Evolutionary conservation across 2,888 invertebrate genomes (phyloP), one percentile per base, ranked within the genome.

Genomic region (Andrena marginata): DNA sequence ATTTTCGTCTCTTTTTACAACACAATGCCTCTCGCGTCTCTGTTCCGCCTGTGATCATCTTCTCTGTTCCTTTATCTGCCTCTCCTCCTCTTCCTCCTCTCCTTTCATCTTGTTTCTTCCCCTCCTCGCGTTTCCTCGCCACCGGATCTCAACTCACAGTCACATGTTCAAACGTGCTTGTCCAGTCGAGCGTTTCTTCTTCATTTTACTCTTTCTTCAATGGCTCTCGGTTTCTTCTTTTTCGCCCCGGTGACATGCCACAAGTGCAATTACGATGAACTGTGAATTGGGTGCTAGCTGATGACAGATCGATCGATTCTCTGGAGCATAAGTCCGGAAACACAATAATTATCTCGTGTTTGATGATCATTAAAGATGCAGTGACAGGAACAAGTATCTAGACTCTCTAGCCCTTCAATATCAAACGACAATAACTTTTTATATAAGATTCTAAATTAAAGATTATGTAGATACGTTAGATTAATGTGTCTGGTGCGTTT

Each of bases 141-240:
- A 33, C 80, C 48, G 72, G 76, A 77, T 80, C 77, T 75, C 71
- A 73, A 69, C 76, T 75, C 80, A 75, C 78, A 72, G 80, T 86
- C 69, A 85, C 87, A 80, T 87, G 80, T 83, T 77, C 80, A 76
- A 78, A 78, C 75, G 60, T 80, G 75, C 82, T 82, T 78, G 79
- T 77, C 80, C 79, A 78, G 63, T 75, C 76, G 67, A 33, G 42
- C 31, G 31, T 63, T 60, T 75, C 6, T 62, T 67, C 16, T 35
- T 42, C 51, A n/a, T 20, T 35, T 59, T 35, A 26, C 59, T 33
- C 20, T 33, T 35, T 49, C 64, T 54, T 29, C 33, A 10, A 29
- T 65, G 20, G 42, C 33, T 20, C 13, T 20, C 13, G 10, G 42
- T 42, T 29, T 54, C 42, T 73, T 73, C 59, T 59, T 73, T 35